Base-by-base conservation (phyloP, 2,888 invertebrate species). In the Lasioglossum zephyrum region DNA sequence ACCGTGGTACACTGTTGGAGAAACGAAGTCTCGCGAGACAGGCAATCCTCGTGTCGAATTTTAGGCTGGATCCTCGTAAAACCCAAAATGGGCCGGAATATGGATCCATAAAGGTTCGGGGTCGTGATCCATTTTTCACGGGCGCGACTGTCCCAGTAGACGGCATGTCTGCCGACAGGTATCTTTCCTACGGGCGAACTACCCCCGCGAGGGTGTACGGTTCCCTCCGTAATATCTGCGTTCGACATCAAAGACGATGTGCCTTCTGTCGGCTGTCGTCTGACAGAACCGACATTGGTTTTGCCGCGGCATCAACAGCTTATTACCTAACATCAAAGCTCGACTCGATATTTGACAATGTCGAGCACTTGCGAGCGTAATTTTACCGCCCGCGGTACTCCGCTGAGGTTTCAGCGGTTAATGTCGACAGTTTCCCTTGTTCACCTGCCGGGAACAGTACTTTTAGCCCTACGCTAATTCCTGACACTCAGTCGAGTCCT, bases 221-320 rank as follows among this genome's bases (percentile, higher is more conserved):
- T 83, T 69, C 31, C 73, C 69, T 9, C 26, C 36, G 83, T 86
- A 82, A 87, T 86, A 83, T 87, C 86, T 83, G 86, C 60, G 57
- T 77, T 49, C 86, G 87, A 86, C 86, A 70, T 87, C 86, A 86
- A 87, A 87, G 87, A 86, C 78, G 77, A 60, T 39, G 73, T 22
- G 77, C 57, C 69, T 53, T 39, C 74, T 86, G 83, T 86, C 87
- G 78, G 70, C 11, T 73, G 72, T 77, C 83, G 66, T 73, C 81
- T 31, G 80, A 80, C 82, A 22, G 41, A 49, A 44, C 77, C 53
- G 66, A 44, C 66, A 41, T 79, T 47, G 70, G 49, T 74, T 78
- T 57, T 47, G 22, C 22, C 41, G 36, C 53, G 47, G 49, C 57
- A 84, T 76, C 76, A 79, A 69, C 73, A 53, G 85, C 81, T 74